phyloP scores from a whole-genome alignment of 1,140 invertebrate species.

The Babylonia areolata region DNA sequence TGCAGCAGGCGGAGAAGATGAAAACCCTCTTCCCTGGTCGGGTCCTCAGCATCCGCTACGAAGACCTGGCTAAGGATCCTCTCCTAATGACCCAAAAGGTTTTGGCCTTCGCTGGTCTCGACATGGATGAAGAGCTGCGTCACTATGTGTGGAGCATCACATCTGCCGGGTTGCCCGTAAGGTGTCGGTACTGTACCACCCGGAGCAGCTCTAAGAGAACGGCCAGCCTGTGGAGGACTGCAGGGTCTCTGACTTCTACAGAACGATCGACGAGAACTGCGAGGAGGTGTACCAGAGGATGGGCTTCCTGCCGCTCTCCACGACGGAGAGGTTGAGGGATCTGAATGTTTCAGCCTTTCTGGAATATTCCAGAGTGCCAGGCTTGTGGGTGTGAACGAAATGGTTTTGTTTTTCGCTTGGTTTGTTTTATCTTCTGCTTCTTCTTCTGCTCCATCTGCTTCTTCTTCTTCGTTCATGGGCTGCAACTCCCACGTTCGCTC shows the following conservation, averaged over 20 bases:
- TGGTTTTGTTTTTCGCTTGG: too few relatives aligned
- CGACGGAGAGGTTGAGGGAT: not conserved
- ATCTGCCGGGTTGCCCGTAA: slow-evolving; percentile 3
- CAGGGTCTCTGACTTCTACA: not conserved
- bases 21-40: too few relatives aligned
- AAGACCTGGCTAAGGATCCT: too few relatives aligned
- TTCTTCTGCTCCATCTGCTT: too few relatives aligned
- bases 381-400: slow-evolving; percentile 10
- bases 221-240: not conserved
- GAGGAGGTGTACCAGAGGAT: not conserved
- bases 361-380: not conserved
- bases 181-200: not conserved
- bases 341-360: not conserved
- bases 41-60: too few relatives aligned
- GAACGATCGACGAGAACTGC: not conserved
- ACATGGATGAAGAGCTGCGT: not conserved
- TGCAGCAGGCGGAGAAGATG: too few relatives aligned
- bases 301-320: not conserved
- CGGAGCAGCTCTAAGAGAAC: not conserved
- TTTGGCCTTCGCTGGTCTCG: not conserved
- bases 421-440: too few relatives aligned
- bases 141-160: slow-evolving; percentile 4
- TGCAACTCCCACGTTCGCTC: too few relatives aligned
- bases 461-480: too few relatives aligned
- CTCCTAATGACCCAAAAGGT: not conserved